Conservation (phyloP, 2,888 invertebrate genomes). For the Leptopilina syphax region DNA sequence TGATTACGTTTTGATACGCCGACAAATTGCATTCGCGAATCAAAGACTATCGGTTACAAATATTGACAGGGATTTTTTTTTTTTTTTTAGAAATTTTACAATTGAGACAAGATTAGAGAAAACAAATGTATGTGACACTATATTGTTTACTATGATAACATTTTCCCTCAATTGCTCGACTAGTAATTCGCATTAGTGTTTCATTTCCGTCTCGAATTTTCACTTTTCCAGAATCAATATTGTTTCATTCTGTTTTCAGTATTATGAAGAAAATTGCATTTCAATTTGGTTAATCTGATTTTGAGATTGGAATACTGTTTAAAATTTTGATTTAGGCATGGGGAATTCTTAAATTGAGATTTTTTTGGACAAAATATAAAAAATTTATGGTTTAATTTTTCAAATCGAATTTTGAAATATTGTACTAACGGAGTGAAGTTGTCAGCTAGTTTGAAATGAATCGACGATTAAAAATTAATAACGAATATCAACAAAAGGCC, state of each 20-base stretch:
- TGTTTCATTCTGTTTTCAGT: too few relatives aligned
- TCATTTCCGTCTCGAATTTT: conserved; percentile 57
- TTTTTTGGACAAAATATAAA: too few relatives aligned
- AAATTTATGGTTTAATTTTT: too few relatives aligned
- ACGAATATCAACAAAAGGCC: conserved; percentile 72
- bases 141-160: background rate
- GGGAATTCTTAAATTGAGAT: too few relatives aligned
- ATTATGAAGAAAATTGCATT: too few relatives aligned
- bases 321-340: too few relatives aligned
- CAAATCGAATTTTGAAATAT: background rate
- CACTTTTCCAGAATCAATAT: conserved; percentile 43
- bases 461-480: conserved; percentile 74
- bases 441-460: conserved; percentile 18
- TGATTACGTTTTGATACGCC: conserved; percentile 76
- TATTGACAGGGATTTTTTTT: conserved; percentile 53
- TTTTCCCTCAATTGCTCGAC: background rate
- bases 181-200: background rate
- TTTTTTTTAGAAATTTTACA: too few relatives aligned
- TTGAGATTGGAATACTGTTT: too few relatives aligned
- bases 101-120: conserved; percentile 23
- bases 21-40: conserved; percentile 69
- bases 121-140: conserved; percentile 10
- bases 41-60: conserved; percentile 53
- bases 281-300: too few relatives aligned
- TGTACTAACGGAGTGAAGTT: conserved; percentile 19